These are phyloP conservation scores for Petromus typicus DNA, from an alignment of 2,113 vertebrate genomes.

Conservation along the genomic window DNA sequence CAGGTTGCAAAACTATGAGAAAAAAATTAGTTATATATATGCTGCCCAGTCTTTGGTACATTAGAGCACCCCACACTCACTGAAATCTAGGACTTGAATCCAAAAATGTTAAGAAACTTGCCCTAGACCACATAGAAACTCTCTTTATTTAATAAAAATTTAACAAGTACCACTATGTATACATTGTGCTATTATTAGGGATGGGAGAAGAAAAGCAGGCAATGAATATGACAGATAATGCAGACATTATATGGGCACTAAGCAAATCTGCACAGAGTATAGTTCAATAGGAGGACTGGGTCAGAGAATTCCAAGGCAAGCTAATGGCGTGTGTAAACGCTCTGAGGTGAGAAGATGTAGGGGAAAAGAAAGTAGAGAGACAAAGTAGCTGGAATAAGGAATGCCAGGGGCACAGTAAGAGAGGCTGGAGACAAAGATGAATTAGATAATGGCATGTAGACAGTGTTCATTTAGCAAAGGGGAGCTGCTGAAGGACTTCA, in stretches of 20 bases:
- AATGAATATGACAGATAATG: not conserved
- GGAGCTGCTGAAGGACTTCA: slow-evolving; percentile 20
- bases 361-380: not conserved
- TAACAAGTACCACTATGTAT: not conserved
- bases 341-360: not conserved
- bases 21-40: not conserved
- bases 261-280: not conserved
- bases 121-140: not conserved
- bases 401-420: not conserved
- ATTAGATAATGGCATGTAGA: not conserved
- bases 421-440: not conserved
- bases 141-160: slow-evolving; percentile 22
- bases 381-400: not conserved
- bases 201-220: not conserved
- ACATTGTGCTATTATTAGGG: not conserved
- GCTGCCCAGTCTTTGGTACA: not conserved
- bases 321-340: not conserved
- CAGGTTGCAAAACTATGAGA: not conserved
- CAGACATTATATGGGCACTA: not conserved
- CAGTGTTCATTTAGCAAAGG: not conserved
- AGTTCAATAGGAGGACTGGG: not conserved
- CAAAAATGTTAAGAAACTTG: slow-evolving; percentile 32
- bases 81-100: not conserved
- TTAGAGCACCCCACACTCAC: not conserved
- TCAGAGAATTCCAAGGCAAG: not conserved